Evolutionary conservation across 2,888 invertebrate genomes (phyloP).

Genomic region (Parascotia fuliginaria): DNA sequence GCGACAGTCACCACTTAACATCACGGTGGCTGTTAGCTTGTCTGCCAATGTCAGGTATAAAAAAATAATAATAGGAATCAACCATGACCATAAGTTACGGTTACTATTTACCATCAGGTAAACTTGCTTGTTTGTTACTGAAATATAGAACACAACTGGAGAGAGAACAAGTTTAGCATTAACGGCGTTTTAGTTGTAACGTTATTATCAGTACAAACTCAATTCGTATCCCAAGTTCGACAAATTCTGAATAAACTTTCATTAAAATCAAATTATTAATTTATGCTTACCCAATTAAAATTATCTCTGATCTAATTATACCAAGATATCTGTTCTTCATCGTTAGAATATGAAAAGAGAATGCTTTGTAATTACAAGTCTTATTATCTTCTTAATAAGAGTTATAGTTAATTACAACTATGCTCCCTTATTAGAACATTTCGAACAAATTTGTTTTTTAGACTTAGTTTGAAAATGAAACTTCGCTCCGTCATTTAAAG

Average conservation of each 20-base stretch:
- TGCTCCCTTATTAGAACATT: neutral
- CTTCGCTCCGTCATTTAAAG: neutral
- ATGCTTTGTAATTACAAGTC: no score
- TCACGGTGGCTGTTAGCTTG: no score
- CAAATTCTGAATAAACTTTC: neutral
- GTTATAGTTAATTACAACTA: neutral
- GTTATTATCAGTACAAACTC: neutral
- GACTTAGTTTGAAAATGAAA: no score
- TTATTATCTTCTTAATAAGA: neutral
- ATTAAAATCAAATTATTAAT: conserved; percentile 4
- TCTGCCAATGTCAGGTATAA: no score
- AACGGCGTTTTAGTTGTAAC: no score
- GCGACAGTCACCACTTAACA: no score
- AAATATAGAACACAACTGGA: no score
- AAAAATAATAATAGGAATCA: no score
- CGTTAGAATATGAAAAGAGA: neutral
- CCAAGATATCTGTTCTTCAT: neutral
- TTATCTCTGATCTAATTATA: conserved; percentile 3
- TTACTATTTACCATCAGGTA: no score
- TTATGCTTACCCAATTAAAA: neutral
- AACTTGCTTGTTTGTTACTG: no score
- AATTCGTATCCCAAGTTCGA: neutral
- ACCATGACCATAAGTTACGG: no score
- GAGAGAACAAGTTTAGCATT: no score
- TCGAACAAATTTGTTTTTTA: neutral